A percentile compares a stretch with the other conserved stretches of the same genome.
These are phyloP conservation scores for Leptodactylus fuscus DNA, from an alignment of 2,113 vertebrate genomes.

Conservation along the genomic window DNA sequence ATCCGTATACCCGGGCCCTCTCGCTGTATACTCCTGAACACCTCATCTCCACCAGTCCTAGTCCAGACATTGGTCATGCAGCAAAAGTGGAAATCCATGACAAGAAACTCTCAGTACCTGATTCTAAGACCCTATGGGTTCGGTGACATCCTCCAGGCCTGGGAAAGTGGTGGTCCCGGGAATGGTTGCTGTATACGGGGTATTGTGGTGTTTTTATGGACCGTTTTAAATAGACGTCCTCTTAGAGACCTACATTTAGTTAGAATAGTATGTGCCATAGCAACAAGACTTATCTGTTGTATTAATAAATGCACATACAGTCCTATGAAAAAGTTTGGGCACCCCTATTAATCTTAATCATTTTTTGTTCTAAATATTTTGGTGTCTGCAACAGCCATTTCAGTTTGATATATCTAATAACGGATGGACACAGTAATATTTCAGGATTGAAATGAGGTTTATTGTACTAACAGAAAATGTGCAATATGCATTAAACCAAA, in stretches of 20 bases:
- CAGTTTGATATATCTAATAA: too few relatives aligned
- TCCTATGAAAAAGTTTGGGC: too few relatives aligned
- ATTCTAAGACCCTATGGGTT: neutral
- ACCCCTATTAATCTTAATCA: too few relatives aligned
- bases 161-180: neutral
- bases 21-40: neutral
- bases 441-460: too few relatives aligned
- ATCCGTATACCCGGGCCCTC: conserved; percentile 33
- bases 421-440: too few relatives aligned
- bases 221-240: neutral
- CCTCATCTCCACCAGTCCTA: neutral
- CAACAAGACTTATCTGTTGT: neutral
- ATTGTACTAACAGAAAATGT: too few relatives aligned
- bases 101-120: neutral
- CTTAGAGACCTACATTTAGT: too few relatives aligned
- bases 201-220: neutral
- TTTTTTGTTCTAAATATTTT: too few relatives aligned
- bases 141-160: too few relatives aligned
- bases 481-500: too few relatives aligned
- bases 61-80: conserved; percentile 19
- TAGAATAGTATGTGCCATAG: too few relatives aligned
- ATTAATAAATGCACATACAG: neutral
- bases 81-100: conserved; percentile 37
- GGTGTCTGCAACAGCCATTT: too few relatives aligned
- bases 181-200: neutral